Base-by-base conservation (phyloP, 2,797 vertebrate genomes). In the Gymnoscopelus braueri region DNA sequence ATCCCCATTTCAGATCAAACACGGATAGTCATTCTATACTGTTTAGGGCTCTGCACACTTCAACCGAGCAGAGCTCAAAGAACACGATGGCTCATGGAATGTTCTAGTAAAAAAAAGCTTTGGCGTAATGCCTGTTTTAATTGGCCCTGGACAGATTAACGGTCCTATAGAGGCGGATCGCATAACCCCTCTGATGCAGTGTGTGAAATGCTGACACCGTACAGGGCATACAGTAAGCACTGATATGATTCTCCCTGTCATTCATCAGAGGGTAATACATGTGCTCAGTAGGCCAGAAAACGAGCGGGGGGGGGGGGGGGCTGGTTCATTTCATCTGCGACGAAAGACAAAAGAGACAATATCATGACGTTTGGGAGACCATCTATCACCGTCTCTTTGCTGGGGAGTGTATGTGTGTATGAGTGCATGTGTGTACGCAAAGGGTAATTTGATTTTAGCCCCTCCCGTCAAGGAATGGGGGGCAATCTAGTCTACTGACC, bases 231-330 rank as follows among this genome's bases (percentile, higher is more conserved):
- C 39, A 58, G 80, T 75, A 67, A 84, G 78, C 81, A 83, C 75
- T 72, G 78, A 77, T 77, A 81, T 10, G 67, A 81, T 85, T 74
- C 77, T 78, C 55, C 0, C 68, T 79, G 87, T 86, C 88, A 85
- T 90, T 90, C 86, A 82, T 90, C 89, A 90, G 79, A 81, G 82
- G 76, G 80, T 80, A 87, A 87, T 88, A 87, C 86, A 89, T 75
- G 86, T 84, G 84, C 79, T 84, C 86, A 84, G 73, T 47, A 80
- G 81, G 81, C 72, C 84, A 86, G 82, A 90, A 87, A 91, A 84
- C 82, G 66, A 10, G 12, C 49, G 5, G 66, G n/a, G 50, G 75
- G 59, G 1, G 39, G 60, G 77, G 56, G 54, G 83, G 83, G 86
- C 71, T 67, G 75, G 79, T 87, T 87, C 74, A 88, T 89, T 90